Conservation (phyloP, 1,140 invertebrate genomes). For the Drosophila nikananu region DNA sequence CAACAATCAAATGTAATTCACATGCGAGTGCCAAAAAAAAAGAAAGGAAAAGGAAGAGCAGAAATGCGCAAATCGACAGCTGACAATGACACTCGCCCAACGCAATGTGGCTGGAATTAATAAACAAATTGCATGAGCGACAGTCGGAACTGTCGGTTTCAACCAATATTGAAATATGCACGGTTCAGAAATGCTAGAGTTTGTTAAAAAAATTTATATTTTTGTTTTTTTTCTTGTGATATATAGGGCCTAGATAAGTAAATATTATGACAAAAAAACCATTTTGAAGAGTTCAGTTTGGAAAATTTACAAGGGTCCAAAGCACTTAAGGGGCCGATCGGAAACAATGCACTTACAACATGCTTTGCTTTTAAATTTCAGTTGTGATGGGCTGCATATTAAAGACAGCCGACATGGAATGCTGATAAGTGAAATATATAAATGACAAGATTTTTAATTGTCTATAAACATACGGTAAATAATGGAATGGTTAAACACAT, state of each 20-base stretch:
- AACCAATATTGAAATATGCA: background rate
- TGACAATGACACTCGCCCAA: conserved; percentile 47
- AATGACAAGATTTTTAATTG: too few relatives aligned
- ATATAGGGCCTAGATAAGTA: background rate
- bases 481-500: background rate
- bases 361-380: background rate
- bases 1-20: conserved; percentile 78
- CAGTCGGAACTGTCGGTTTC: background rate
- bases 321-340: background rate
- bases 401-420: background rate
- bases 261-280: background rate
- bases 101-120: conserved; percentile 19
- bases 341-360: background rate
- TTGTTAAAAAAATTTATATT: background rate
- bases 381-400: background rate
- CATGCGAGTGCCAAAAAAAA: conserved; percentile 47
- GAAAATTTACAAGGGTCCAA: background rate
- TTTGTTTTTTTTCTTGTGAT: background rate
- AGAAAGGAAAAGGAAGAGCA: background rate
- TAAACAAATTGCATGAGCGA: conserved; percentile 17
- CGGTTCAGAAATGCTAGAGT: background rate
- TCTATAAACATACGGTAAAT: background rate
- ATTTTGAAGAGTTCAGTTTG: background rate
- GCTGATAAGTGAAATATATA: background rate
- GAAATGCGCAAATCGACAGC: conserved; percentile 59